Percentiles rank a stretch among this genome's conserved stretches.
Evolutionary conservation across 1,140 invertebrate species (phyloP).

Genomic region (Dendroctonus valens): DNA sequence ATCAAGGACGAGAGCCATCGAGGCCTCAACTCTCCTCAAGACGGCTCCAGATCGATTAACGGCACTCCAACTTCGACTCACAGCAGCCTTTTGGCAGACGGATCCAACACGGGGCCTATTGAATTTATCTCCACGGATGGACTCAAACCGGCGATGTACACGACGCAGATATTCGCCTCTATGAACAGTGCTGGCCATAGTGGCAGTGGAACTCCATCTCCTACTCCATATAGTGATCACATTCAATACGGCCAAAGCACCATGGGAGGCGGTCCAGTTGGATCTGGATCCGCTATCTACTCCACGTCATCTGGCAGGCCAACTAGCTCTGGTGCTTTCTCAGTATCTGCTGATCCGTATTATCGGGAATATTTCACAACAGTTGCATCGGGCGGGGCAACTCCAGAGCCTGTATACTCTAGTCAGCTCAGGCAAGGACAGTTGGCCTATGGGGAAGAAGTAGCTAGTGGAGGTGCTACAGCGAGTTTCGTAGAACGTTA

Average conservation of each 20-base stretch:
- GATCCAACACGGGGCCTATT: conserved; percentile 49
- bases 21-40: conserved; percentile 52
- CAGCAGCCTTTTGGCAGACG: conserved; percentile 52
- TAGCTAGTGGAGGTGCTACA: conserved; percentile 49
- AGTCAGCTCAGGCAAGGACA: conserved; percentile 56
- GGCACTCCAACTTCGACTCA: conserved; percentile 54
- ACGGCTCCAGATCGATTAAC: conserved; percentile 54
- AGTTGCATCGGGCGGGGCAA: conserved; percentile 49
- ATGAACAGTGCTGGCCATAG: conserved; percentile 46
- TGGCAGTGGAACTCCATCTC: conserved; percentile 53
- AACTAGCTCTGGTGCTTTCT: conserved; percentile 45
- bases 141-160: conserved; percentile 54
- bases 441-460: conserved; percentile 52
- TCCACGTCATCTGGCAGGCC: conserved; percentile 40
- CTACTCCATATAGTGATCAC: conserved; percentile 58
- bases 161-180: conserved; percentile 53
- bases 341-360: conserved; percentile 53
- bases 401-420: conserved; percentile 52
- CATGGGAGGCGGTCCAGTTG: conserved; percentile 37
- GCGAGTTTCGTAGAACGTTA: conserved; percentile 56
- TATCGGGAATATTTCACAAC: conserved; percentile 56
- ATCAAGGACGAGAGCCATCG: conserved; percentile 54
- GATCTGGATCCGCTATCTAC: conserved; percentile 39
- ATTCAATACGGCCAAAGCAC: conserved; percentile 58
- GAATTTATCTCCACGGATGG: conserved; percentile 58